Evolutionary conservation across 2,113 vertebrate species (phyloP), one percentile per base, ranked within the genome.

Genomic region (Seriola aureovittata): DNA sequence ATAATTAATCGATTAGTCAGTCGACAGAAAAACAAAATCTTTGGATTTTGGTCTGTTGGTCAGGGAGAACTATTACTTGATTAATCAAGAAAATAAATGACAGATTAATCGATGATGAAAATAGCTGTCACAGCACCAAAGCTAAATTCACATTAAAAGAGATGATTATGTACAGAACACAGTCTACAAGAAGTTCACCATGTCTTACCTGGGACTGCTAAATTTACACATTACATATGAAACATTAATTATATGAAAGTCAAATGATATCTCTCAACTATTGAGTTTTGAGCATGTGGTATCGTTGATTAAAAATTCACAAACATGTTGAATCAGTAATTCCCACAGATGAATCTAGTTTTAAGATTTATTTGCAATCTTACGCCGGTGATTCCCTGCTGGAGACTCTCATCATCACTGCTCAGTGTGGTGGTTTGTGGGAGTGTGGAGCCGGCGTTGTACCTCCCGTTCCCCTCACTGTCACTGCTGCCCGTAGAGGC

Each of bases 401-500:
- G 97, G 21, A 98, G 96, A 69, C 95, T 95, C 7, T 98, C 97
- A 1, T 99, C 97, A 48, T 96, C 96, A 2, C 82, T 81, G 80
- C 96, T 94, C 78, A 95, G 93, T 74, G 85, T 58, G 9, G 89
- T 92, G 63, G 89, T 82, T 23, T 90, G 85, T 38, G 92, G 91
- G 36, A 93, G 72, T 21, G 78, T 77, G 66, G 93, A 66, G 64
- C 88, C 84, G 0, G 93, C 78, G 59, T 66, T 8, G 70, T 84
- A 75, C 78, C 87, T 85, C 81, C 80, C 89, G 29, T 91, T 76
- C 1, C 93, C 96, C 73, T 97, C 97, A 0, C 96, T 98, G 94
- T 98, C 97, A 1, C 96, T 99, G 92, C 96, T 97, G 62, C 91
- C 96, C 1, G 97, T 96, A 0, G 97, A 97, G 65, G 93, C 96